Evolutionary conservation across 2,797 vertebrate genomes (phyloP).

Genomic region (Bradypodion pumilum): DNA sequence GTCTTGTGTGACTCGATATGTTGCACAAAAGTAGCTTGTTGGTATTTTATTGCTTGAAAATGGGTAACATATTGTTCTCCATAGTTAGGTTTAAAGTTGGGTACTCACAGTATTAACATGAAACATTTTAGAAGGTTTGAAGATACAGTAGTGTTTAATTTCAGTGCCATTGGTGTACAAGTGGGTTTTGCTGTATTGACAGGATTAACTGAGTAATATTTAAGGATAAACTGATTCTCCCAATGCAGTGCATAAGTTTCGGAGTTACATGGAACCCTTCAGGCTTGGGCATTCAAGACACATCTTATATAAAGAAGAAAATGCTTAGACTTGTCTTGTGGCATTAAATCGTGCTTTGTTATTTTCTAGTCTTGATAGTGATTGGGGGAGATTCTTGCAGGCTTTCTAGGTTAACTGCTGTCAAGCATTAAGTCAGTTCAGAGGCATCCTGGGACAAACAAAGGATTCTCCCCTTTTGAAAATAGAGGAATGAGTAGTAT

Average conservation of each 20-base stretch:
- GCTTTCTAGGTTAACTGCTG: not conserved
- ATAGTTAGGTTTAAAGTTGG: not conserved
- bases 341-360: not conserved
- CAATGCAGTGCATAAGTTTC: not conserved
- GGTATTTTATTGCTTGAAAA: not conserved
- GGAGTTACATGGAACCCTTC: not conserved
- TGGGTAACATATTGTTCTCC: not conserved
- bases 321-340: not conserved
- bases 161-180: not conserved
- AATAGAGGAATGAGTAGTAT: not conserved
- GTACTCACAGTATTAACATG: not conserved
- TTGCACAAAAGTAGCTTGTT: not conserved
- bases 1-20: not conserved
- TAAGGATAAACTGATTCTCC: not conserved
- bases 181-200: not conserved
- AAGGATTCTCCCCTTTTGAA: not conserved
- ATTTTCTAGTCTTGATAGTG: not conserved
- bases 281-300: not conserved
- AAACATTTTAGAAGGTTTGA: not conserved
- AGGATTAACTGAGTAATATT: not conserved
- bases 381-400: not conserved
- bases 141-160: not conserved
- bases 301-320: not conserved
- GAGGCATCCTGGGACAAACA: not conserved
- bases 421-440: not conserved